Conservation (phyloP, 2,113 vertebrate species). For the Macrotis lagotis region DNA sequence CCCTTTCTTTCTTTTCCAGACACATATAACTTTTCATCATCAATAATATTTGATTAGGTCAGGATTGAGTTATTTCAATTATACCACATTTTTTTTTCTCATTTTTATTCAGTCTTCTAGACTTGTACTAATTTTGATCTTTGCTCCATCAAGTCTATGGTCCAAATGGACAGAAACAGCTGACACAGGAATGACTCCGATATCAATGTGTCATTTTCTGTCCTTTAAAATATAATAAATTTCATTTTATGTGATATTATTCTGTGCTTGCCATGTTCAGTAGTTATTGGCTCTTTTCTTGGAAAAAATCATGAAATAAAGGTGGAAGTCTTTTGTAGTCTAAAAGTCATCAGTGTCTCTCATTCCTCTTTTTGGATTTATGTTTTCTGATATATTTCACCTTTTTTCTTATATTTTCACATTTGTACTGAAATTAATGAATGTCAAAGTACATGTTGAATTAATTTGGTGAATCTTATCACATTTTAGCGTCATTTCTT, state of each 20-base stretch:
- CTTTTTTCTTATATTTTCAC: background rate
- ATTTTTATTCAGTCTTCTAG: background rate
- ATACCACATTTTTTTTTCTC: background rate
- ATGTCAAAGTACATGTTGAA: background rate
- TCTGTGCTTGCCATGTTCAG: background rate
- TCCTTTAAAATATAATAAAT: background rate
- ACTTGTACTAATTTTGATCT: background rate
- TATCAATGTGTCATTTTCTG: background rate
- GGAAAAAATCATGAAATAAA: background rate
- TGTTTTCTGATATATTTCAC: background rate
- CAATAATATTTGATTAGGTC: background rate
- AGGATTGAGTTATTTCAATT: background rate
- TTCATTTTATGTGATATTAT: slow-evolving; percentile 3
- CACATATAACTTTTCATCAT: background rate
- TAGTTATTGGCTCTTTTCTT: background rate
- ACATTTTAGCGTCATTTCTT: background rate
- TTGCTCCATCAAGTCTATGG: background rate
- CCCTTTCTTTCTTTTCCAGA: background rate
- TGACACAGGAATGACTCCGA: background rate
- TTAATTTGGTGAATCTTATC: background rate
- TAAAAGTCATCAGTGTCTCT: background rate
- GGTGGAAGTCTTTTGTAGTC: background rate
- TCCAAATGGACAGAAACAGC: background rate
- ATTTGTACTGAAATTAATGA: background rate
- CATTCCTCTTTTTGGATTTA: background rate